Evolutionary conservation across 2,797 vertebrate genomes (phyloP), one percentile per base, ranked within the genome.

Genomic region (Tenualosa thibaudeaui): DNA sequence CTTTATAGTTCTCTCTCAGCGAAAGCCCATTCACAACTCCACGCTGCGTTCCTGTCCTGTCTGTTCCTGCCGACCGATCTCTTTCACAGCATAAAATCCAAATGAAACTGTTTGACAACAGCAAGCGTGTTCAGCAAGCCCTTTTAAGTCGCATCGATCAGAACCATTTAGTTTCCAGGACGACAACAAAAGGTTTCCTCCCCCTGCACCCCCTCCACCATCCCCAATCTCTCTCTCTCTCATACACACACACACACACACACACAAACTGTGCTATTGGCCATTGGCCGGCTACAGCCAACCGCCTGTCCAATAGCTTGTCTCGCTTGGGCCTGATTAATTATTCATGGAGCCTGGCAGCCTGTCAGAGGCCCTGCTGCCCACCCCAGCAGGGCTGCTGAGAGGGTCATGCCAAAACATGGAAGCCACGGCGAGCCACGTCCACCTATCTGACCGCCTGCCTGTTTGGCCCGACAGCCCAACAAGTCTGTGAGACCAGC

Each of bases 281-380:
- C 83, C 90, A 90, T 92, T 90, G 92, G 90, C 91, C 89, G 90
- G 88, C 89, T 75, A 88, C 89, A 88, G 90, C 83, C 51, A 84
- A 89, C 83, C 86, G 86, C 84, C 90, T 89, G 90, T 92, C 89
- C 87, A 86, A 92, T 90, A 89, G 90, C 90, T 91, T 88, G 89
- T 91, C 88, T 91, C 91, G 90, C 87, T 51, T 58, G 26, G 65
- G 4, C 26, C 12, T 15, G 26, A 54, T 93, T 62, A 92, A 93
- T 94, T 92, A 92, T 92, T 92, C 88, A 90, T 92, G 87, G 90
- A 68, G 65, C 65, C 31, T 53, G 86, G 82, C 84, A 82, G 90
- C 81, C 82, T 81, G 58, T 81, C 84, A 58, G 71, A 54, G 85
- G 82, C n/a, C 75, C 86, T 17, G 10, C 81, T 17, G 65, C 24